phyloP scores from a whole-genome alignment of 1,140 invertebrate genomes.

The Solenopsis fugax region DNA sequence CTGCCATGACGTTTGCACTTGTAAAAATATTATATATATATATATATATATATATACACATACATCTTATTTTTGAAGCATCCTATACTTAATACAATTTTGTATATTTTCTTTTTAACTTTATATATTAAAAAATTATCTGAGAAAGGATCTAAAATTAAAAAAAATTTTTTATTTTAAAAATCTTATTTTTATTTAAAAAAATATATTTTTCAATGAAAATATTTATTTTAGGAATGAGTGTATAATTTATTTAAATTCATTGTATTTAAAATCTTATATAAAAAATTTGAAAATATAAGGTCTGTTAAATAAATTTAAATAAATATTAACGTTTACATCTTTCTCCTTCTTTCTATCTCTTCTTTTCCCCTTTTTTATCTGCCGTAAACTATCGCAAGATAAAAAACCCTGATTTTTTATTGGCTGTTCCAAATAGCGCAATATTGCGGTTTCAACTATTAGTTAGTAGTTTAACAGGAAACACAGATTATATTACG shows the following conservation, averaged over 20 bases:
- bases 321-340: not conserved
- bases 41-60: not conserved
- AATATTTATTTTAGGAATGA: not conserved
- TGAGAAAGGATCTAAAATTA: not conserved
- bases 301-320: not conserved
- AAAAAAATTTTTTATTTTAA: not conserved
- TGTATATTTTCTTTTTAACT: not conserved
- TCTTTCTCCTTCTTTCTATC: not conserved
- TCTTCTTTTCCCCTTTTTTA: not conserved
- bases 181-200: not conserved
- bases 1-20: conserved; percentile 35
- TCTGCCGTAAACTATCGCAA: not conserved
- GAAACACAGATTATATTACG: not conserved
- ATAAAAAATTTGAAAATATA: not conserved
- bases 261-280: not conserved
- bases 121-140: not conserved
- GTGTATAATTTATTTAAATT: not conserved
- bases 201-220: not conserved
- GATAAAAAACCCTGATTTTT: conserved; percentile 9
- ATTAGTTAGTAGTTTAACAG: not conserved
- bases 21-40: not conserved
- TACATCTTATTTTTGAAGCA: not conserved
- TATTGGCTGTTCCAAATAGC: conserved; percentile 29
- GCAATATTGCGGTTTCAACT: conserved; percentile 18
- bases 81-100: not conserved